A percentile compares a stretch with the other conserved stretches of the same genome.
These are phyloP conservation scores for Alentia gelatinosa DNA, from an alignment of 2,888 invertebrate genomes.

Conservation along the genomic window DNA sequence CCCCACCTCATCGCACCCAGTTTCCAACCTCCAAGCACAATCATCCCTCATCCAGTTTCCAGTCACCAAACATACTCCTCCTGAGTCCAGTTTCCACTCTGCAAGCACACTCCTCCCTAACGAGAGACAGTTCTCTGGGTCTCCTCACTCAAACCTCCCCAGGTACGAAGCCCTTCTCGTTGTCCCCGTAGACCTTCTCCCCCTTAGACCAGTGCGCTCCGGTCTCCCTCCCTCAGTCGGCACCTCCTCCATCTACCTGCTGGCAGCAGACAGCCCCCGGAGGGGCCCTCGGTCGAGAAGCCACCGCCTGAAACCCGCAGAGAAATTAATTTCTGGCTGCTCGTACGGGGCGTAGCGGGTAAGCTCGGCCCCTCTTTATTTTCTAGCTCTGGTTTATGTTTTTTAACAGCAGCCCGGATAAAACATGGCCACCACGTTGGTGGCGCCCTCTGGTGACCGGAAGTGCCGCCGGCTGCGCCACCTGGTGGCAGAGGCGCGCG, in stretches of 20 bases:
- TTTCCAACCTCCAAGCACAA: too few species aligned
- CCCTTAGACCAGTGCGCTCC: not conserved
- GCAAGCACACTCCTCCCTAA: too few species aligned
- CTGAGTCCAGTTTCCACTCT: too few species aligned
- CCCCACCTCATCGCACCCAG: too few species aligned
- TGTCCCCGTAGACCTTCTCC: not conserved
- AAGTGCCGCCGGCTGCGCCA: not conserved
- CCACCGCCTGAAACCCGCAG: not conserved
- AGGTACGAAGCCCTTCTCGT: not conserved
- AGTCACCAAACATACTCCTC: too few species aligned
- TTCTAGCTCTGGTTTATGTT: too few species aligned
- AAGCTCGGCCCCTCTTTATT: not conserved
- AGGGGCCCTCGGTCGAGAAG: not conserved
- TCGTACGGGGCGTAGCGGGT: not conserved
- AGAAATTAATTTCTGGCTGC: conserved; percentile 1
- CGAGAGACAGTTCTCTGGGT: too few species aligned
- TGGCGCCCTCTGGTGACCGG: not conserved
- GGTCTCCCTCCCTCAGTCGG: not conserved
- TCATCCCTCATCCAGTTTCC: too few species aligned
- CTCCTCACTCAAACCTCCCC: not conserved
- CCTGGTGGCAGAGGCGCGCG: not conserved
- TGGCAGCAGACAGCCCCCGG: not conserved
- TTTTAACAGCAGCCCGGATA: not conserved
- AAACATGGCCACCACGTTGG: not conserved
- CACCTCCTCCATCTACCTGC: not conserved